Percentiles rank a stretch among this genome's conserved stretches.
Conservation (phyloP, 1,140 invertebrate genomes). For the Papilio polyxenes region DNA sequence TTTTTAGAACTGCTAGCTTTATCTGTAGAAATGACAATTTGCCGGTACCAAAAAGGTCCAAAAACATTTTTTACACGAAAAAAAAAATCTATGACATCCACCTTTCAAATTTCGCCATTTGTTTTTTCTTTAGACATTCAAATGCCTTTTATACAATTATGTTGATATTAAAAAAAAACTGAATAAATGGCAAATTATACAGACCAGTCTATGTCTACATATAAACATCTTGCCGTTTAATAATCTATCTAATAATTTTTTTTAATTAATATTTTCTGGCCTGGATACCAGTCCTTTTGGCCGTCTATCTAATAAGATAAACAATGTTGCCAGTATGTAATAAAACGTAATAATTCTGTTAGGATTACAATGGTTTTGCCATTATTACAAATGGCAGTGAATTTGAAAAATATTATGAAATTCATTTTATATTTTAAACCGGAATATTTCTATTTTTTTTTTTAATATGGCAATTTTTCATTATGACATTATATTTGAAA, state of each 20-base stretch:
- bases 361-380: not conserved
- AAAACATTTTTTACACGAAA: not conserved
- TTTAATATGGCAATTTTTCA: not conserved
- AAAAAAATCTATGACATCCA: not conserved
- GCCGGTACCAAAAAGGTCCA: not conserved
- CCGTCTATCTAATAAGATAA: not conserved
- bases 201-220: not conserved
- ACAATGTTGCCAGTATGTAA: conserved; percentile 17
- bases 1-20: conserved; percentile 16
- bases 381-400: not conserved
- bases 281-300: too few relatives aligned
- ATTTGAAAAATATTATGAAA: not conserved
- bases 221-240: not conserved
- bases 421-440: not conserved
- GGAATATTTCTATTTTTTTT: not conserved
- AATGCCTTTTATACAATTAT: not conserved
- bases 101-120: not conserved
- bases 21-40: not conserved
- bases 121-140: not conserved
- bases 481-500: not conserved
- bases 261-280: too few relatives aligned
- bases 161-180: not conserved
- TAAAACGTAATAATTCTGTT: not conserved
- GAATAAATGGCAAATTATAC: not conserved
- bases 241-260: too few relatives aligned